phyloP scores from a whole-genome alignment of 2,888 invertebrate genomes.

The Gisinianus flammeolus region DNA sequence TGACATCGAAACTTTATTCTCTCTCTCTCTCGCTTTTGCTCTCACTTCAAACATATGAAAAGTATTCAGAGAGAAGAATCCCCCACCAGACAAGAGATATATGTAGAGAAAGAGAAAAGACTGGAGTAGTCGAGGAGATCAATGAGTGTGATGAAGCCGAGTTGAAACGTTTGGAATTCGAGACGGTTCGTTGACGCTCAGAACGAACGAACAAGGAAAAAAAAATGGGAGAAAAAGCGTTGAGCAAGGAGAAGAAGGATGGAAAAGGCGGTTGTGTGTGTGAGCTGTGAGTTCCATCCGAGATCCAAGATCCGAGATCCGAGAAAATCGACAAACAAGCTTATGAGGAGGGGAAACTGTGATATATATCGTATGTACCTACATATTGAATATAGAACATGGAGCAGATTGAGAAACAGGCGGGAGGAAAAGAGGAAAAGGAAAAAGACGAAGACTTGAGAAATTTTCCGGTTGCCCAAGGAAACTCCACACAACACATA shows the following conservation, averaged over 20 bases:
- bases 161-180: slow-evolving; percentile 53
- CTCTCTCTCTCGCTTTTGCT: background rate
- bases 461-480: background rate
- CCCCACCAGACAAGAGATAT: background rate
- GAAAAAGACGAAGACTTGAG: background rate
- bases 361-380: background rate
- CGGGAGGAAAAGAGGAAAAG: background rate
- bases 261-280: too few relatives aligned
- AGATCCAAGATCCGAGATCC: background rate
- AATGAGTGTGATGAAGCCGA: slow-evolving; percentile 50
- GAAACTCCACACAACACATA: background rate
- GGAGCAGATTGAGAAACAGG: background rate
- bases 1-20: slow-evolving; percentile 28
- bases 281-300: too few relatives aligned
- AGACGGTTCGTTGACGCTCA: slow-evolving; percentile 51
- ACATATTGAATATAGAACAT: background rate
- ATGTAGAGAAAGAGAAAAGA: too few relatives aligned
- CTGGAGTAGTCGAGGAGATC: slow-evolving; percentile 25
- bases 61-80: slow-evolving; percentile 31
- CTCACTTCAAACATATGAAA: background rate
- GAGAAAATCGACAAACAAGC: slow-evolving; percentile 1
- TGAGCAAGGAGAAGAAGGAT: background rate
- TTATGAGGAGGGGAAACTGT: background rate
- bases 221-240: slow-evolving; percentile 2
- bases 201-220: background rate